Base-by-base conservation (phyloP, 2,888 invertebrate genomes). In the Busseola fusca region DNA sequence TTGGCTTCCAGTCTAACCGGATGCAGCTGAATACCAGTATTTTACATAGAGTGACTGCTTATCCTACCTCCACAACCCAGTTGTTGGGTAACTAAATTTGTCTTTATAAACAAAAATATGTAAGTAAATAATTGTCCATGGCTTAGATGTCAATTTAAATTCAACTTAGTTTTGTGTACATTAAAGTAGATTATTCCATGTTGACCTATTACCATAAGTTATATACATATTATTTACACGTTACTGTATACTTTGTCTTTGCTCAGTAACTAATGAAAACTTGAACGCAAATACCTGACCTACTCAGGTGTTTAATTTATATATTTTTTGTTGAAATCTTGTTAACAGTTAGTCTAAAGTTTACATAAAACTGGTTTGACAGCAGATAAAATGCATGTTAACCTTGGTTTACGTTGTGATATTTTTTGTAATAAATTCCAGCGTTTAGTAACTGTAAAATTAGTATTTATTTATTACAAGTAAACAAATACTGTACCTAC, bases 231-330 rank as follows among this genome's bases (percentile, higher is more conserved):
- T 45, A 64, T 78, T 40, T 62, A 62, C 52, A 54, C 21, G 0
- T 40, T 9, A 60, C 54, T 64, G 42, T 64, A 21, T 52, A 42
- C 9, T 37, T 57, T 62, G 34, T 58, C 52, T 56, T 54, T 42
- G 40, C 54, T 34, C 21, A 10, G 52, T 42, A 52, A 50, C 25
- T 66, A 52, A 74, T 56, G 54, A 62, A 60, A 37, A 67, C 59
- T 67, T 57, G 54, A 71, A 58, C n/a, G 59, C 42, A 72, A 64
- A 65, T 57, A 63, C 42, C 66, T 81, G 78, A 78, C 80, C 81
- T 70, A 77, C 58, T 81, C 57, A 54, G 34, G 52, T 69, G 25
- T 57, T 59, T 64, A 18, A 64, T 57, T 67, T 64, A 59, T 56
- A 56, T 69, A 58, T 67, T 59, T 80, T 69, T 81, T 75, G 67